Percentiles rank a stretch among this genome's conserved stretches.
These are phyloP conservation scores for Dione juno DNA, from an alignment of 2,888 invertebrate species.

Conservation along the genomic window DNA sequence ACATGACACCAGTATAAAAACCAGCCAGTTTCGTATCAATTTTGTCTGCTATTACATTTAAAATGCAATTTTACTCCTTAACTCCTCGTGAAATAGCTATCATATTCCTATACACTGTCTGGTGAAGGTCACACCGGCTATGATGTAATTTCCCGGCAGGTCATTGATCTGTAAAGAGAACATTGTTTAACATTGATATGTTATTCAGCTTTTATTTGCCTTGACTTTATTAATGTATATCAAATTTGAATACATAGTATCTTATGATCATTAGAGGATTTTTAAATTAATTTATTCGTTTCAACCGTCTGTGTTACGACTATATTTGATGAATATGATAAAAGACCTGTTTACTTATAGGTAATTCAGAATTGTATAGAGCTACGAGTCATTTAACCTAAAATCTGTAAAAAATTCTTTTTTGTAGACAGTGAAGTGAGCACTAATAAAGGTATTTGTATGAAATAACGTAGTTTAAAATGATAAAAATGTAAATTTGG, in stretches of 20 bases:
- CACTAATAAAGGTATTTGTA: too few species aligned
- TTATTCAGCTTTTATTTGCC: slow-evolving; percentile 11
- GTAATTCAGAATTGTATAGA: too few species aligned
- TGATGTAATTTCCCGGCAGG: slow-evolving; percentile 48
- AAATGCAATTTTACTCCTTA: slow-evolving; percentile 50
- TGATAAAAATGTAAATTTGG: too few species aligned
- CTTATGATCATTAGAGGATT: background rate
- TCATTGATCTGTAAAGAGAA: slow-evolving; percentile 46
- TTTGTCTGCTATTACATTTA: background rate
- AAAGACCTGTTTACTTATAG: too few species aligned
- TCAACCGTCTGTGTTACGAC: too few species aligned
- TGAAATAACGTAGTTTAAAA: too few species aligned
- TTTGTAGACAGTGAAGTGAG: too few species aligned
- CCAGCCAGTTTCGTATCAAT: background rate
- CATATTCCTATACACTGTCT: slow-evolving; percentile 17
- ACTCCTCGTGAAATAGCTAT: background rate
- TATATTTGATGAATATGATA: too few species aligned
- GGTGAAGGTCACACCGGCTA: slow-evolving; percentile 42
- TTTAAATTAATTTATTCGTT: too few species aligned
- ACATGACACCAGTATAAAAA: background rate
- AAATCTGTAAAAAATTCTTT: too few species aligned
- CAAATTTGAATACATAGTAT: background rate
- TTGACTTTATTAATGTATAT: slow-evolving; percentile 1
- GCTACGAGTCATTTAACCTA: too few species aligned
- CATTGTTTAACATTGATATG: slow-evolving; percentile 32